Evolutionary conservation across 2,888 invertebrate genomes (phyloP), one percentile per base, ranked within the genome.

Genomic region (Colostygia pectinataria): DNA sequence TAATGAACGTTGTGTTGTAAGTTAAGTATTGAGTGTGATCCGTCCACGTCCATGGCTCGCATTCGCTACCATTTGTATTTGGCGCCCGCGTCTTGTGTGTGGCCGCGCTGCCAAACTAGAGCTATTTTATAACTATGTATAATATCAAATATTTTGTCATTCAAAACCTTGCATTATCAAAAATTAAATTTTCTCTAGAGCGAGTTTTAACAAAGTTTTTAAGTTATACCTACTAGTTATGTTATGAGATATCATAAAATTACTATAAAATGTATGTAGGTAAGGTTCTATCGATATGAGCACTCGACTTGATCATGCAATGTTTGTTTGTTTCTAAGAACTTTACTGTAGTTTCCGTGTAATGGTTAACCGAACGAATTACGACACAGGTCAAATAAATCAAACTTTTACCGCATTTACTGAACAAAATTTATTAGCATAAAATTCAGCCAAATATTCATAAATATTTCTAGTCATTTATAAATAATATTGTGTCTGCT

Each of bases 281-380:
- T 28, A 31, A n/a, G 13, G 7, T 31, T 5, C 8, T 31, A 31
- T 14, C 29, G 29, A 31, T 31, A n/a, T 32, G n/a, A 32, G 15
- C 9, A n/a, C 15, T 15, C 6, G 15, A n/a, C n/a, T 7, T n/a
- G n/a, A 32, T 18, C 1, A 9, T 32, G 2, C 8, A n/a, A 13
- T 10, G n/a, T n/a, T n/a, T n/a, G n/a, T n/a, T 15, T 15, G 15
- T 15, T 3, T 15, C 2, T 15, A 3, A 15, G 1, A 4, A 12
- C 4, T 13, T 8, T 24, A 31, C 48, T 52, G 58, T 57, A 57
- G 34, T 27, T 28, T 41, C 38, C 55, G 47, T 43, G 53, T 55
- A 38, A 57, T 62, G 46, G 58, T 60, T 68, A 81, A 82, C 80
- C 69, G 65, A 83, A 84, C 85, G 85, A 85, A 85, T 85, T 85